Evolutionary conservation across 2,888 invertebrate genomes (phyloP).

Genomic region (Temnothorax unifasciatus): DNA sequence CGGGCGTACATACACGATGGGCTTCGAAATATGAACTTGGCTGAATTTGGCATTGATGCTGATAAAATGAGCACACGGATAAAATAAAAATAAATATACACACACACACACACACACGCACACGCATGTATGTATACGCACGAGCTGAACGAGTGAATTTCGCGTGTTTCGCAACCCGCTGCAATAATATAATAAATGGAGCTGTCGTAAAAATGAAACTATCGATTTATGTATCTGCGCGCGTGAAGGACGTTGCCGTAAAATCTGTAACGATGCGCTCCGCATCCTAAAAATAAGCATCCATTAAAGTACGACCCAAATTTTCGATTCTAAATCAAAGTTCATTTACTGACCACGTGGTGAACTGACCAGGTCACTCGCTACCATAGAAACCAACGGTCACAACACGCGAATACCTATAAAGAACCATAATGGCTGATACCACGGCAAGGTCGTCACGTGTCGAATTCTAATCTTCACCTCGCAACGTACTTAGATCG

Average conservation of each 20-base stretch:
- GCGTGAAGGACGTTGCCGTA: conserved; percentile 38
- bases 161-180: neutral
- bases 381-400: conserved; percentile 82
- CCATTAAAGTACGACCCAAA: conserved; percentile 71
- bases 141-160: neutral
- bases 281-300: conserved; percentile 58
- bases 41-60: neutral
- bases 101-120: neutral
- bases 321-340: conserved; percentile 63
- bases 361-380: conserved; percentile 85
- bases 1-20: neutral
- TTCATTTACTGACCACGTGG: conserved; percentile 84
- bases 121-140: neutral
- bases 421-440: conserved; percentile 77
- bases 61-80: neutral
- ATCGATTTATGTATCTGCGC: conserved; percentile 28
- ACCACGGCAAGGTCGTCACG: conserved; percentile 82
- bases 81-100: neutral
- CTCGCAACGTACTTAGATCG: conserved; percentile 23
- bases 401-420: conserved; percentile 80
- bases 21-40: neutral
- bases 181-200: conserved; percentile 19
- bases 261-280: conserved; percentile 63
- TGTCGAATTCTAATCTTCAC: conserved; percentile 66
- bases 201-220: conserved; percentile 29